Conservation (phyloP, 2,888 invertebrate genomes). For the Tridacna crocea region DNA sequence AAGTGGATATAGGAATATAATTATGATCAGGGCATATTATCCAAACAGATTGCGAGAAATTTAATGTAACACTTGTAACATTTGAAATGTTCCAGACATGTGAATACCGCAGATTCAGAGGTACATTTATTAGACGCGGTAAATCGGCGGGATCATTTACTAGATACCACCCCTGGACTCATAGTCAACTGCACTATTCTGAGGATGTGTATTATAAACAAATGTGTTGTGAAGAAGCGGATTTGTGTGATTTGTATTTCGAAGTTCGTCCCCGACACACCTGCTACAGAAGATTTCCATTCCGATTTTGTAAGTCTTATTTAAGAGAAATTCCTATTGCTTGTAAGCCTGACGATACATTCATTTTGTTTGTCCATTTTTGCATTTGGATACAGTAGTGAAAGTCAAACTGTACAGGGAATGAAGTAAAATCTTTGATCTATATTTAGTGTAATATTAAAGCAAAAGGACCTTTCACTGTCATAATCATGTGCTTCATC, state of each 20-base stretch:
- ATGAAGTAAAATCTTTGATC: too few relatives aligned
- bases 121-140: neutral
- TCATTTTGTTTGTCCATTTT: too few relatives aligned
- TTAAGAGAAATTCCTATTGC: too few relatives aligned
- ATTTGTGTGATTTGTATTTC: neutral
- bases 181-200: neutral
- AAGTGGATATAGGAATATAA: too few relatives aligned
- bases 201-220: neutral
- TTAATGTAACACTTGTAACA: neutral
- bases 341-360: too few relatives aligned
- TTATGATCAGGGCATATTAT: too few relatives aligned
- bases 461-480: too few relatives aligned
- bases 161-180: neutral
- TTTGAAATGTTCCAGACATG: neutral
- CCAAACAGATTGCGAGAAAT: too few relatives aligned
- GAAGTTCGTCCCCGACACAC: neutral
- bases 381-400: too few relatives aligned
- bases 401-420: too few relatives aligned
- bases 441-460: too few relatives aligned
- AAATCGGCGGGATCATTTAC: neutral
- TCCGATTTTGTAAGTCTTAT: constrained; percentile 1
- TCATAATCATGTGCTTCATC: too few relatives aligned
- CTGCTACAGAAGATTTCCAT: neutral
- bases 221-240: neutral
- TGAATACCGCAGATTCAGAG: neutral